Evolutionary conservation across 2,888 invertebrate species (phyloP).

Genomic region (Limnephilus marmoratus): DNA sequence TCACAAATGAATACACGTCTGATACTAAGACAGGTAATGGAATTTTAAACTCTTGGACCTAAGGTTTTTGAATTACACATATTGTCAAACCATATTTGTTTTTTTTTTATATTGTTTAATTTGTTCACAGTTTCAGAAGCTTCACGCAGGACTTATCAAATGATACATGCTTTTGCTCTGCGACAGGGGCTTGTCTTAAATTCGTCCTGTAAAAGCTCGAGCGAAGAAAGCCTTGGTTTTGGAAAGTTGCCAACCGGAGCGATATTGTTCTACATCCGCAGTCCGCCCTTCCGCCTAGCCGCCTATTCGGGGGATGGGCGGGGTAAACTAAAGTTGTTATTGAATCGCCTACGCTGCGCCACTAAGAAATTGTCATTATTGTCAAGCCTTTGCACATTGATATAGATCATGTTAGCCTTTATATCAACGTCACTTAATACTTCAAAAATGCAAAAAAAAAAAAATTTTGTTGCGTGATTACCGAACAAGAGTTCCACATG

Average conservation of each 20-base stretch:
- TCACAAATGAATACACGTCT: too few relatives aligned
- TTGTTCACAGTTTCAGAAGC: neutral
- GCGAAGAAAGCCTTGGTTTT: slow-evolving; percentile 28
- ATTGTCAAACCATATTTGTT: too few relatives aligned
- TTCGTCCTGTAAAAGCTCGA: slow-evolving; percentile 28
- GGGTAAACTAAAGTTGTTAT: slow-evolving; percentile 6
- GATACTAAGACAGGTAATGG: too few relatives aligned
- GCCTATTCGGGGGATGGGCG: neutral
- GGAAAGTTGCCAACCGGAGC: slow-evolving; percentile 20
- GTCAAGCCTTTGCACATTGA: neutral
- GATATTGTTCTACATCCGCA: slow-evolving; percentile 32
- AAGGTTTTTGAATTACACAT: neutral
- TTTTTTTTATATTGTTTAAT: neutral
- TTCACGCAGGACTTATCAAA: slow-evolving; percentile 8
- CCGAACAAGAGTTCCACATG: too few relatives aligned
- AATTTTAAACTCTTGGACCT: too few relatives aligned
- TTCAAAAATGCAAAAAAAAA: too few relatives aligned
- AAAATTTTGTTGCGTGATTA: too few relatives aligned
- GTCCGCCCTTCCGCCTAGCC: neutral
- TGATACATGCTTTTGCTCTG: slow-evolving; percentile 17
- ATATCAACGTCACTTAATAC: too few relatives aligned
- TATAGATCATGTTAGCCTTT: neutral
- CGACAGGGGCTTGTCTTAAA: slow-evolving; percentile 4
- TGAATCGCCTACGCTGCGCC: slow-evolving; percentile 38
- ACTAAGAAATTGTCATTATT: slow-evolving; percentile 43